Evolutionary conservation across 2,113 vertebrate genomes (phyloP).

Genomic region (Chionis minor): DNA sequence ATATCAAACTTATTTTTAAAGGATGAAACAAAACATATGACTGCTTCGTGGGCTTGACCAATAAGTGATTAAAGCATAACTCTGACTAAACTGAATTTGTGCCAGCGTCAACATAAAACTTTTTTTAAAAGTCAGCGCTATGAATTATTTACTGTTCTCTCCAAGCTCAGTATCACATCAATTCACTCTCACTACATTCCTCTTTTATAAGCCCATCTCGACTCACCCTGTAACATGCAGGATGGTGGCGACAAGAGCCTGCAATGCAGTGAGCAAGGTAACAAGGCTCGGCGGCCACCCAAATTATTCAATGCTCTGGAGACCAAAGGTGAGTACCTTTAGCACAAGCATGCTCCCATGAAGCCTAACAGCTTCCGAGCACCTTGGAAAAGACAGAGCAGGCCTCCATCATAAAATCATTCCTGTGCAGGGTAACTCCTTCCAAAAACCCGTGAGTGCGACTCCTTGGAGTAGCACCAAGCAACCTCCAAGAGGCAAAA

Average conservation of each 20-base stretch:
- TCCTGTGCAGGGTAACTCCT: neutral
- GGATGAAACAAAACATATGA: neutral
- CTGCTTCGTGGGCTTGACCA: neutral
- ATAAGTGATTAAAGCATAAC: neutral
- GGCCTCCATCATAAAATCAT: neutral
- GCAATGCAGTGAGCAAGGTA: neutral
- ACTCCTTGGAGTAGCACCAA: neutral
- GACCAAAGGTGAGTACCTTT: neutral
- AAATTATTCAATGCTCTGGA: neutral
- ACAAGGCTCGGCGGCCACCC: neutral
- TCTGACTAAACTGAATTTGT: neutral
- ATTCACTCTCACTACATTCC: neutral
- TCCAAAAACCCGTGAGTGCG: neutral
- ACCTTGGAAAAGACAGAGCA: neutral
- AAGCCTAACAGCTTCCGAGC: neutral
- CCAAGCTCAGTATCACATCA: neutral
- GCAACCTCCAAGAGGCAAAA: neutral
- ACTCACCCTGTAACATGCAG: neutral
- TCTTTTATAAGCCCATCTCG: neutral
- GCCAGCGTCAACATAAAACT: neutral
- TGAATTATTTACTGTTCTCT: neutral
- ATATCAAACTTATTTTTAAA: neutral
- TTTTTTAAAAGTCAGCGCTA: neutral
- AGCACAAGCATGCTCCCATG: neutral
- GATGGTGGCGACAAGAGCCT: accelerated